Percentiles rank a stretch among this genome's conserved stretches.
phyloP scores from a whole-genome alignment of 2,113 vertebrate species.

The Phodopus roborovskii region DNA sequence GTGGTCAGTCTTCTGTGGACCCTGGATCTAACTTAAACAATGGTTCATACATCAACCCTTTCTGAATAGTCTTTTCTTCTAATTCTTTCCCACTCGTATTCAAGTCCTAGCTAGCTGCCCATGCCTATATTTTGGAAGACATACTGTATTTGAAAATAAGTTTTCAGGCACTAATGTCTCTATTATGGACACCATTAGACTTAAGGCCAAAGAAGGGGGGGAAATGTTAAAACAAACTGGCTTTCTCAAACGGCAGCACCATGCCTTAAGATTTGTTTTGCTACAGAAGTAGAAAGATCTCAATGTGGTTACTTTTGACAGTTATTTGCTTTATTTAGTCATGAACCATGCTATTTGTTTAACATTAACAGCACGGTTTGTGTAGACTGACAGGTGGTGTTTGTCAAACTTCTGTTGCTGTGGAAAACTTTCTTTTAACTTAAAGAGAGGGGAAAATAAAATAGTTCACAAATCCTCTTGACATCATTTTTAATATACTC shows the following conservation, averaged over 20 bases:
- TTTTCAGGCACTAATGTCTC: slow-evolving; percentile 33
- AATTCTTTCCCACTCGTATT: slow-evolving; percentile 1
- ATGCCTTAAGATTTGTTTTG: slow-evolving; percentile 60
- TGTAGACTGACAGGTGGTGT: slow-evolving; percentile 43
- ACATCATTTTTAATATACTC: slow-evolving; percentile 52
- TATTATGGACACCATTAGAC: slow-evolving; percentile 42
- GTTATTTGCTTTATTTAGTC: slow-evolving; percentile 75
- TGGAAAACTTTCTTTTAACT: slow-evolving; percentile 60
- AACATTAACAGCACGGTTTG: slow-evolving; percentile 59
- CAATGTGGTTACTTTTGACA: slow-evolving; percentile 67
- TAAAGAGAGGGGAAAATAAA: slow-evolving; percentile 56
- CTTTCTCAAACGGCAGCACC: slow-evolving; percentile 55
- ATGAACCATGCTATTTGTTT: slow-evolving; percentile 78
- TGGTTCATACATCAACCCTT: neutral
- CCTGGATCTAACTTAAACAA: neutral
- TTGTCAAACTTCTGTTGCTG: slow-evolving; percentile 47
- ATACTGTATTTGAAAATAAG: slow-evolving; percentile 48
- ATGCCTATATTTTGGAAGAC: slow-evolving; percentile 13
- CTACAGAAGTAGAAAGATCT: slow-evolving; percentile 60
- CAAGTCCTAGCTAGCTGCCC: neutral
- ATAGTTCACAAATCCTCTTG: slow-evolving; percentile 20
- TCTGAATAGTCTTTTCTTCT: neutral
- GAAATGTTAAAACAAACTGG: slow-evolving; percentile 23
- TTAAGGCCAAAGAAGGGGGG: slow-evolving; percentile 13
- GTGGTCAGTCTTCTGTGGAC: neutral